Conservation (phyloP, 2,888 invertebrate species). For the Aethes cnicana region DNA sequence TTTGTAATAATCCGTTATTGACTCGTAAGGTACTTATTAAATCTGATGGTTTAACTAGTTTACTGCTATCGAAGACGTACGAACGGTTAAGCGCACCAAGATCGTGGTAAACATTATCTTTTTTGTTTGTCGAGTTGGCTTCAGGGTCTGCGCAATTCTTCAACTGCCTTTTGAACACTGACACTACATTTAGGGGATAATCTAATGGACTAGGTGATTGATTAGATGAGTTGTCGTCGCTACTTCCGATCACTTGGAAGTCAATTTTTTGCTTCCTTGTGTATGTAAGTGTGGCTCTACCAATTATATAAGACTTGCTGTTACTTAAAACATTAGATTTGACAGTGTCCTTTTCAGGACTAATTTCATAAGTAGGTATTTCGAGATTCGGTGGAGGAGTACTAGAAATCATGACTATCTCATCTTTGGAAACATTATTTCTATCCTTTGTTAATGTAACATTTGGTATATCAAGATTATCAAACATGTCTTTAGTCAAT, state of each 20-base stretch:
- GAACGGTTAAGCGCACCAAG: conserved; percentile 56
- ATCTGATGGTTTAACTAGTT: conserved; percentile 74
- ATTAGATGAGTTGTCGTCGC: conserved; percentile 47
- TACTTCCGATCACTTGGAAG: conserved; percentile 61
- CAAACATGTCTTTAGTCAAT: conserved; percentile 50
- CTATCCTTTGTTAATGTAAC: conserved; percentile 65
- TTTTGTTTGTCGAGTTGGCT: conserved; percentile 38
- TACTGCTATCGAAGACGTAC: conserved; percentile 51
- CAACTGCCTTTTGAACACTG: conserved; percentile 63
- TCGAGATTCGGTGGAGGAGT: conserved; percentile 54
- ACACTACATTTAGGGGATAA: conserved; percentile 69
- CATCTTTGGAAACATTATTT: conserved; percentile 50
- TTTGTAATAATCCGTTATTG: conserved; percentile 58
- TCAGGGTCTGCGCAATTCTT: conserved; percentile 39
- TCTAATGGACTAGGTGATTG: conserved; percentile 52
- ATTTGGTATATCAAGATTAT: conserved; percentile 72
- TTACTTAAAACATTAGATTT: conserved; percentile 42
- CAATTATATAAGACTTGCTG: conserved; percentile 61
- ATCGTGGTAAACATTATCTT: conserved; percentile 48
- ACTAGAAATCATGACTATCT: conserved; percentile 45
- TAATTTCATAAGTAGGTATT: conserved; percentile 45
- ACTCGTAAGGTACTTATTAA: conserved; percentile 71
- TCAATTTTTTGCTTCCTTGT: conserved; percentile 70
- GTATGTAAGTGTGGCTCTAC: conserved; percentile 67
- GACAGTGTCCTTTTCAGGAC: conserved; percentile 41